Conservation (phyloP, 2,888 invertebrate species). For the Barypeithes pellucidus region DNA sequence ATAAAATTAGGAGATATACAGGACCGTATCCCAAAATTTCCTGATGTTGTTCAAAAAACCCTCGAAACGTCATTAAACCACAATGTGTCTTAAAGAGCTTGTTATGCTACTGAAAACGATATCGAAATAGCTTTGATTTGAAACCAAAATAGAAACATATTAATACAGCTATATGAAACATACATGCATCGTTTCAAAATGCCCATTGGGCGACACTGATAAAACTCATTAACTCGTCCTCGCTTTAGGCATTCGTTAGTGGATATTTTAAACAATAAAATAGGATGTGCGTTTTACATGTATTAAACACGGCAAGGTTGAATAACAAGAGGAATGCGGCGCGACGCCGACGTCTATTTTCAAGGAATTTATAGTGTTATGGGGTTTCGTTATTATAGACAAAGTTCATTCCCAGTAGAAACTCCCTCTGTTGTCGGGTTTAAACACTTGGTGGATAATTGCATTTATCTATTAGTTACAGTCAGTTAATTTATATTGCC, state of each 20-base stretch:
- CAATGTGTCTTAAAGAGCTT: no score
- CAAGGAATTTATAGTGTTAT: constrained; percentile 19
- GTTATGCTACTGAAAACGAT: no score
- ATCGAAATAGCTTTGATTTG: no score
- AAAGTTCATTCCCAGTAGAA: neutral
- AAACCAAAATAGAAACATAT: no score
- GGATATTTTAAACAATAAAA: constrained; percentile 1
- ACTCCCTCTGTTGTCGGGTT: neutral
- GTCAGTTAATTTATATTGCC: no score
- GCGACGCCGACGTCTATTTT: no score
- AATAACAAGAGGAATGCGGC: constrained; percentile 4
- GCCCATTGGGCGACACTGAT: neutral
- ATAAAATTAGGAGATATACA: no score
- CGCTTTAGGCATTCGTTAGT: neutral
- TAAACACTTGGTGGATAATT: constrained; percentile 5
- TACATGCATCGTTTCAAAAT: no score
- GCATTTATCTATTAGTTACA: constrained; percentile 9
- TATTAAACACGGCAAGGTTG: constrained; percentile 1
- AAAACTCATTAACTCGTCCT: constrained; percentile 8
- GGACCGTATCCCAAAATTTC: no score
- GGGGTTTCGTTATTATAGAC: neutral
- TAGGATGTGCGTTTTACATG: constrained; percentile 1
- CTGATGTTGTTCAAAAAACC: no score
- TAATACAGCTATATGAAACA: no score
- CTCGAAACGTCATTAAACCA: no score